A percentile compares a stretch with the other conserved stretches of the same genome.
These are phyloP conservation scores for Perognathus longimembris DNA, from an alignment of 2,113 vertebrate species.

Conservation along the genomic window DNA sequence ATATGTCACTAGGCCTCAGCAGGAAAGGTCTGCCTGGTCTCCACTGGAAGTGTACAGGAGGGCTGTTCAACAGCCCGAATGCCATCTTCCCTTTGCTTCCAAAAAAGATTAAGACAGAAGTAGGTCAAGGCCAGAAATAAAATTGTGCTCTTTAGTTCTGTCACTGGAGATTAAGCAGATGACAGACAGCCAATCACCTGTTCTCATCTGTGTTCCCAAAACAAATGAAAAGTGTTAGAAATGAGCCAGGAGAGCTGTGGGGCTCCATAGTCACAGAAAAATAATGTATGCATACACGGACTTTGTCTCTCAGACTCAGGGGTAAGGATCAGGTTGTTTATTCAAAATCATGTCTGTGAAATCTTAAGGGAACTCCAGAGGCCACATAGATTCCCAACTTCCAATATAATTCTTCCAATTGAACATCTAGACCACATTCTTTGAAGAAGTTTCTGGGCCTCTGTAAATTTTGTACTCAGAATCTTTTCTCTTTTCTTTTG, in stretches of 20 bases:
- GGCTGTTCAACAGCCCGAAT: conserved; percentile 32
- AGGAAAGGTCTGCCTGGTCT: conserved; percentile 49
- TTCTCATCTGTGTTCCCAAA: conserved; percentile 43
- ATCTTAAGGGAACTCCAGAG: neutral
- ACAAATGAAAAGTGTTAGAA: conserved; percentile 51
- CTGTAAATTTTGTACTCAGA: neutral
- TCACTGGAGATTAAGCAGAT: conserved; percentile 56
- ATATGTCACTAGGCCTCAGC: conserved; percentile 30
- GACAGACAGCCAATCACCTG: conserved; percentile 61
- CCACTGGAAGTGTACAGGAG: neutral
- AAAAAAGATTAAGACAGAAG: conserved; percentile 62
- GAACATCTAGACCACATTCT: neutral
- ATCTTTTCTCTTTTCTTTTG: neutral
- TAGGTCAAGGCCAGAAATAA: conserved; percentile 62
- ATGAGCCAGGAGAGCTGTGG: neutral
- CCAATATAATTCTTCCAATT: neutral
- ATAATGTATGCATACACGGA: neutral
- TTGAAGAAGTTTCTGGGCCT: neutral
- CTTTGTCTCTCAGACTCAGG: neutral
- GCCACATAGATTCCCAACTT: neutral
- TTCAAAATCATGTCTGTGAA: conserved; percentile 24
- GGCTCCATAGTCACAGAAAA: neutral
- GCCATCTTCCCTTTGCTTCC: conserved; percentile 55
- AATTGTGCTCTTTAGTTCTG: conserved; percentile 47
- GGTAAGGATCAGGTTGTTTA: neutral